These are phyloP conservation scores for Scaptomyza hsui DNA, from an alignment of 1,140 invertebrate genomes.

Conservation along the genomic window DNA sequence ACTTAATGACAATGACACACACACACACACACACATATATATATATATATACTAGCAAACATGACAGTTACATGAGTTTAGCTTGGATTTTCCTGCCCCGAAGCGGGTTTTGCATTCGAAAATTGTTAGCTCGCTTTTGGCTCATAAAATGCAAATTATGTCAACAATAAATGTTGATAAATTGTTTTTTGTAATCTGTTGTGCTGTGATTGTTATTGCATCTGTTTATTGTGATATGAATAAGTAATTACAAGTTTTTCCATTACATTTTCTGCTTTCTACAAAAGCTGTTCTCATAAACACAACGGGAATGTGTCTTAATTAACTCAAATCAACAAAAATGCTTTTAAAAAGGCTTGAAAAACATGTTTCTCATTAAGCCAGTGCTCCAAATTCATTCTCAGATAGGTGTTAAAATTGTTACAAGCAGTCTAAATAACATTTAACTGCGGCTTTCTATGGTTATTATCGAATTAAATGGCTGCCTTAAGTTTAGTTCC, in stretches of 20 bases:
- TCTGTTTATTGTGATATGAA: slow-evolving; percentile 1
- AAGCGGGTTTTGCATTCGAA: background rate
- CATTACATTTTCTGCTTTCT: background rate
- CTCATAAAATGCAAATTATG: slow-evolving; percentile 54
- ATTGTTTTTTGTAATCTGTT: slow-evolving; percentile 36
- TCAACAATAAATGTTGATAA: slow-evolving; percentile 50
- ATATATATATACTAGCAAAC: slow-evolving; percentile 1
- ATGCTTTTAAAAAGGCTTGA: background rate
- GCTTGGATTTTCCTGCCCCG: background rate
- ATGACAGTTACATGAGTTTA: slow-evolving; percentile 39
- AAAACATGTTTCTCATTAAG: background rate
- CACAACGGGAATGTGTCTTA: slow-evolving; percentile 6
- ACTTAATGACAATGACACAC: slow-evolving; percentile 51
- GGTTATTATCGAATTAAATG: background rate
- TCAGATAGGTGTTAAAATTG: background rate
- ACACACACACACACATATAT: slow-evolving; percentile 2
- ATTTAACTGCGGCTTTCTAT: background rate
- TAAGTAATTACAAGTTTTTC: background rate
- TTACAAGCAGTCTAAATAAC: background rate
- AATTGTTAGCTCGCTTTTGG: slow-evolving; percentile 15
- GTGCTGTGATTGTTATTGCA: slow-evolving; percentile 4
- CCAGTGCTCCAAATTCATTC: background rate
- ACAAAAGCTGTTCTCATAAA: background rate
- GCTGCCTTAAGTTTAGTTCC: slow-evolving; percentile 21
- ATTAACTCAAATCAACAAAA: slow-evolving; percentile 15